phyloP scores from a whole-genome alignment of 2,113 vertebrate species.

The Saimiri boliviensis region DNA sequence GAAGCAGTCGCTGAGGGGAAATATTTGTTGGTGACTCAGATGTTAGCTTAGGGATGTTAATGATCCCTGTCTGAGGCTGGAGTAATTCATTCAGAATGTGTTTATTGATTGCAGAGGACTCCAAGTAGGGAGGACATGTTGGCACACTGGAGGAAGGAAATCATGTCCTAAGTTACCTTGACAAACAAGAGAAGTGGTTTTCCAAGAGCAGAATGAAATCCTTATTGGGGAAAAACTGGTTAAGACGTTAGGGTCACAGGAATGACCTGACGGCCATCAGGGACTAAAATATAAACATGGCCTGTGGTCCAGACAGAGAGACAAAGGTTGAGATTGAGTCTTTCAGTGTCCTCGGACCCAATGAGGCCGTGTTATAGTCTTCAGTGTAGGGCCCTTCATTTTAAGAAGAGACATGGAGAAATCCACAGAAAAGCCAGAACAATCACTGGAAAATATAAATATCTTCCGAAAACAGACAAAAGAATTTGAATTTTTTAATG shows the following conservation, averaged over 20 bases:
- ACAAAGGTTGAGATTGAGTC: not conserved
- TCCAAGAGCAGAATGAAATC: not conserved
- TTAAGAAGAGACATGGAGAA: not conserved
- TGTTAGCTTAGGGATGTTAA: not conserved
- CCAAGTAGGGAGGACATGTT: not conserved
- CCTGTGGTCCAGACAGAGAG: not conserved
- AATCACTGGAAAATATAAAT: conserved; percentile 3
- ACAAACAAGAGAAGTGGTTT: not conserved
- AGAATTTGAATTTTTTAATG: conserved; percentile 23
- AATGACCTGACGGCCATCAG: not conserved
- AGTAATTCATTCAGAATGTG: not conserved
- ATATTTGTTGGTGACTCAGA: not conserved
- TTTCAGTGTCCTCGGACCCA: not conserved
- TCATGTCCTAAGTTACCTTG: not conserved
- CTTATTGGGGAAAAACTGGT: not conserved
- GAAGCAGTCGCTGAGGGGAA: not conserved
- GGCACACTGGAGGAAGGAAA: not conserved
- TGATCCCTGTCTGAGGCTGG: not conserved
- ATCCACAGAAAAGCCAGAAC: not conserved
- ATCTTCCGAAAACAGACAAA: not conserved
- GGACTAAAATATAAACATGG: not conserved
- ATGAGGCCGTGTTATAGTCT: not conserved
- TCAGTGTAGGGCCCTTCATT: not conserved
- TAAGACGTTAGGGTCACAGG: not conserved
- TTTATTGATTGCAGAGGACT: not conserved